phyloP scores from a whole-genome alignment of 2,797 vertebrate species.

The Rhynchotus rufescens region DNA sequence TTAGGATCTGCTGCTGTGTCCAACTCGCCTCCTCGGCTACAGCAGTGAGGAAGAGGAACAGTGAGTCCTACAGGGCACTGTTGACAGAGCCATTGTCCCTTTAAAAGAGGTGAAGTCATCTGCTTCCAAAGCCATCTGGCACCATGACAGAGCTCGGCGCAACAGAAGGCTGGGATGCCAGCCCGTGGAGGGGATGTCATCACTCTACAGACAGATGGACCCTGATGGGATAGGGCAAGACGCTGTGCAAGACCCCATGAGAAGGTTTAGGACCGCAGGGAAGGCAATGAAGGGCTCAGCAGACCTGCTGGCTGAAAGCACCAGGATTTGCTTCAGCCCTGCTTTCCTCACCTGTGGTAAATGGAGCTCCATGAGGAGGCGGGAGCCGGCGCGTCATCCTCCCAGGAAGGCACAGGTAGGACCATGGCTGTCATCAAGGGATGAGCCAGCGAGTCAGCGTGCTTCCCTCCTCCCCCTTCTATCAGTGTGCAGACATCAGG shows the following conservation, averaged over 20 bases:
- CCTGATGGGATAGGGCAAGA: slow-evolving; percentile 32
- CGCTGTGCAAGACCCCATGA: slow-evolving; percentile 42
- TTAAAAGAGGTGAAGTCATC: slow-evolving; percentile 82
- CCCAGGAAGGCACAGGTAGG: neutral
- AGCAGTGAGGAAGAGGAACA: neutral
- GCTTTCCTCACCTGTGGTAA: neutral
- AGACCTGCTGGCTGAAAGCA: slow-evolving; percentile 21
- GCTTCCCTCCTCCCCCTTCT: slow-evolving; percentile 36
- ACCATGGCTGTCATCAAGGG: neutral
- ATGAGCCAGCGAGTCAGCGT: slow-evolving; percentile 20
- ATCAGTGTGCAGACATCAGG: neutral
- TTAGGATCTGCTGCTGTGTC: neutral
- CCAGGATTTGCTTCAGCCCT: neutral
- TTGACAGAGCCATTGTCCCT: slow-evolving; percentile 57
- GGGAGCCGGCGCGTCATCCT: neutral
- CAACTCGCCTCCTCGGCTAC: neutral
- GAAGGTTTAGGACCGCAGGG: neutral
- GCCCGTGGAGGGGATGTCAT: slow-evolving; percentile 72
- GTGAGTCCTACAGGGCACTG: slow-evolving; percentile 22
- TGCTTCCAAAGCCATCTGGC: slow-evolving; percentile 72
- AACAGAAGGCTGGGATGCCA: slow-evolving; percentile 81
- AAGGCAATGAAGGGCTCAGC: slow-evolving; percentile 47
- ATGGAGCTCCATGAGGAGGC: neutral
- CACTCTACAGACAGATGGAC: slow-evolving; percentile 74
- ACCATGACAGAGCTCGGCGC: slow-evolving; percentile 44